These are phyloP conservation scores for Malacosoma neustria DNA, from an alignment of 2,888 invertebrate species.

Conservation along the genomic window DNA sequence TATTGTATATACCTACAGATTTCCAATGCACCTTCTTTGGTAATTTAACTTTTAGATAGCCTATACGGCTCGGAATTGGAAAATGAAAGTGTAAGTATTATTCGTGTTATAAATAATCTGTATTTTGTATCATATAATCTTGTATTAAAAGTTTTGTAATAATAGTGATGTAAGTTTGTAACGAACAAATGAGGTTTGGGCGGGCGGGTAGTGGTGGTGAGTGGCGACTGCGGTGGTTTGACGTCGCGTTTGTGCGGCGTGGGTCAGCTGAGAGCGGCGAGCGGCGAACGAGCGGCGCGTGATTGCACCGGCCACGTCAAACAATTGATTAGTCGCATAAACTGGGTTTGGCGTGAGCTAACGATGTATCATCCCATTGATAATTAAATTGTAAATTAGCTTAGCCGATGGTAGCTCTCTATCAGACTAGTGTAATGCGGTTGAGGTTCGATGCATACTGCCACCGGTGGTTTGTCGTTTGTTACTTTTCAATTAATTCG, in stretches of 20 bases:
- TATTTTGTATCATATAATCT: too few species aligned
- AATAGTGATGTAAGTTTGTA: background rate
- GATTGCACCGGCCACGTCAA: conserved; percentile 72
- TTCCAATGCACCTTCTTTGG: background rate
- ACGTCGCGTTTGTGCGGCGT: conserved; percentile 8
- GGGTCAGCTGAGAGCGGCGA: background rate
- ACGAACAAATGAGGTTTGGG: conserved; percentile 1
- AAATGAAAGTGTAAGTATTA: too few species aligned
- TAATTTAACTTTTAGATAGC: too few species aligned
- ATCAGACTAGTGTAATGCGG: conserved; percentile 26
- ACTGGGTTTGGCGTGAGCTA: conserved; percentile 72
- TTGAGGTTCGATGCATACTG: conserved; percentile 19
- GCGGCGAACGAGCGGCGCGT: conserved; percentile 39
- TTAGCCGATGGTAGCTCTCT: conserved; percentile 60
- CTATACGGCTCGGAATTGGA: too few species aligned
- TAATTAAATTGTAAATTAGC: conserved; percentile 74
- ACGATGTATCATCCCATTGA: conserved; percentile 72
- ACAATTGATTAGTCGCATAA: conserved; percentile 75
- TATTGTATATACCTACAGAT: conserved; percentile 12
- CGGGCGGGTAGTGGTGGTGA: conserved; percentile 10
- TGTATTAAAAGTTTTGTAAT: too few species aligned
- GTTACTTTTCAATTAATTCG: conserved; percentile 7
- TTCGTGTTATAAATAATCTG: too few species aligned
- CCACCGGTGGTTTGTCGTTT: conserved; percentile 23
- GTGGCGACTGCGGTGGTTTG: background rate